phyloP scores from a whole-genome alignment of 1,140 invertebrate genomes.

The Yoshiicerus persimilis region DNA sequence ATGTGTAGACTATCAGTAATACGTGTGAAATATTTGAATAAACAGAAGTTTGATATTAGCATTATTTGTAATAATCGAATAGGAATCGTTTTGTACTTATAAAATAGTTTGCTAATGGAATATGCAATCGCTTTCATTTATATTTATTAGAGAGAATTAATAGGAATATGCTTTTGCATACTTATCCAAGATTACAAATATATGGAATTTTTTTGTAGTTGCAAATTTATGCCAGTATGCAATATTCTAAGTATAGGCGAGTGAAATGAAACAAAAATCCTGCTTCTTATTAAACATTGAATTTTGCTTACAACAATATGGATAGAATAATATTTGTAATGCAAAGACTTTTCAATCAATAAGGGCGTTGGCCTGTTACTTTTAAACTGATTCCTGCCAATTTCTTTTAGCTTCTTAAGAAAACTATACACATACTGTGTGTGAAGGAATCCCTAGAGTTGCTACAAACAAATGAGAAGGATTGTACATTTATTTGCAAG shows the following conservation, averaged over 20 bases:
- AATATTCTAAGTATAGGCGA: neutral
- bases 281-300: neutral
- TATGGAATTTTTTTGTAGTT: no score
- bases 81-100: neutral
- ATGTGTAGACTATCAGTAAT: neutral
- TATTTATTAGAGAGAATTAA: neutral
- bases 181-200: no score
- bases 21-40: neutral
- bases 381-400: slow-evolving; percentile 13
- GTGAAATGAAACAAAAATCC: neutral
- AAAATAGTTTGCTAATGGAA: neutral
- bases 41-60: neutral
- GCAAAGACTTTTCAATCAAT: slow-evolving; percentile 40
- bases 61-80: neutral
- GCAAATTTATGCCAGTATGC: neutral
- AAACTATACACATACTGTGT: neutral
- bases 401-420: neutral
- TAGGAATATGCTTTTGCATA: no score
- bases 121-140: neutral
- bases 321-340: neutral
- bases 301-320: neutral
- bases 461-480: neutral
- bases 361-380: slow-evolving; percentile 42
- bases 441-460: neutral
- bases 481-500: neutral